Evolutionary conservation across 1,140 invertebrate genomes (phyloP), one percentile per base, ranked within the genome.

Genomic region (Trichonephila clavipes): DNA sequence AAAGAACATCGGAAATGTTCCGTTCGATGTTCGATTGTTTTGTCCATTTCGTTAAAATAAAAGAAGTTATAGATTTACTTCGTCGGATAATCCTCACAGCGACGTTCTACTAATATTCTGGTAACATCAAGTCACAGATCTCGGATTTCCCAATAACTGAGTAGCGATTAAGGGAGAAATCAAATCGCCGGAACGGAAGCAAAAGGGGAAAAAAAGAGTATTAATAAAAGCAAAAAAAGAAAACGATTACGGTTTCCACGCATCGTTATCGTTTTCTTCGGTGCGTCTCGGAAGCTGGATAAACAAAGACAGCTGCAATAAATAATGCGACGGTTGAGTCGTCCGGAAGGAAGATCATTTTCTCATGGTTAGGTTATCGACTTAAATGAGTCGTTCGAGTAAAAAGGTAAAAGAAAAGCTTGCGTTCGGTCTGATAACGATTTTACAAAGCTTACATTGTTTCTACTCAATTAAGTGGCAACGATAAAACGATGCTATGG

Each of bases 301-400:
- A 88, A 88, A 88, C 86, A 88, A 88, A 88, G 86, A 58, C 86
- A 88, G 59, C 59, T 64, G 86, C 86, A 88, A 88, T 88, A 88
- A 88, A 88, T 88, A 88, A 88, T 88, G 59, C 86, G 51, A 64
- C 62, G 72, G 72, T 77, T 77, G 72, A 77, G 72, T 77, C 72
- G 34, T 77, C 72, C 72, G 72, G 72, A 77, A 77, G 72, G 28
- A 77, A 77, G 72, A 77, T 40, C 72, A 40, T 77, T 77, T 77
- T 83, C 51, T 59, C 19, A 59, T 83, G 82, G 82, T 58, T 83
- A 83, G 82, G 82, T 83, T 83, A 83, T 83, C 82, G 82, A 83
- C 82, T 83, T 83, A 83, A 83, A 83, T 83, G 82, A 83, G 82
- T 83, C 82, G 82, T 59, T 83, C 44, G 82, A 83, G 40, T 83